phyloP scores from a whole-genome alignment of 2,888 invertebrate genomes.

The Nymphalis urticae region DNA sequence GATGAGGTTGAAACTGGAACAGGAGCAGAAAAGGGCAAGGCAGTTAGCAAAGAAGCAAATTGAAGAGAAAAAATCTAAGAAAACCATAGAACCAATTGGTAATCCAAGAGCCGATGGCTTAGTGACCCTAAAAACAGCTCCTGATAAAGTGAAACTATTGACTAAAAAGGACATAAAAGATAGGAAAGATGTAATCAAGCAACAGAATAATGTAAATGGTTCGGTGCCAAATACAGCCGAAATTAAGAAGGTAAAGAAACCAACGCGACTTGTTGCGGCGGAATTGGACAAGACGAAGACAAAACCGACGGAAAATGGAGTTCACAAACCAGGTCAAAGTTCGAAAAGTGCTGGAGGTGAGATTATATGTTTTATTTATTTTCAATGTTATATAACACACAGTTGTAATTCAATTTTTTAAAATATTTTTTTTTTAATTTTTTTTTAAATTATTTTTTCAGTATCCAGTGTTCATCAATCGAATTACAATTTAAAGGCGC shows the following conservation, averaged over 20 bases:
- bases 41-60: conserved; percentile 59
- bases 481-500: conserved; percentile 68
- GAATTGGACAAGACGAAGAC: conserved; percentile 60
- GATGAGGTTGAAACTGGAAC: conserved; percentile 70
- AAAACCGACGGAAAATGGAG: conserved; percentile 64
- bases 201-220: conserved; percentile 64
- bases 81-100: conserved; percentile 64
- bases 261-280: conserved; percentile 53
- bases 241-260: conserved; percentile 64
- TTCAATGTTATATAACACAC: too few relatives aligned
- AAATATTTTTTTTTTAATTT: neutral
- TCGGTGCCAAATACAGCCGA: conserved; percentile 52
- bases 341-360: conserved; percentile 59
- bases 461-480: conserved; percentile 48
- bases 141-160: conserved; percentile 69
- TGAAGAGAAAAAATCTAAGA: conserved; percentile 61
- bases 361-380: conserved; percentile 32
- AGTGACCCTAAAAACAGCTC: conserved; percentile 60
- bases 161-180: conserved; percentile 72
- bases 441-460: conserved; percentile 34
- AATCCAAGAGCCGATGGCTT: conserved; percentile 68
- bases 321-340: conserved; percentile 50
- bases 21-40: conserved; percentile 64
- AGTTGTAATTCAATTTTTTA: too few relatives aligned
- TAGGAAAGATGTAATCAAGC: conserved; percentile 67